phyloP scores from a whole-genome alignment of 2,888 invertebrate species.

The Acronicta aceris region DNA sequence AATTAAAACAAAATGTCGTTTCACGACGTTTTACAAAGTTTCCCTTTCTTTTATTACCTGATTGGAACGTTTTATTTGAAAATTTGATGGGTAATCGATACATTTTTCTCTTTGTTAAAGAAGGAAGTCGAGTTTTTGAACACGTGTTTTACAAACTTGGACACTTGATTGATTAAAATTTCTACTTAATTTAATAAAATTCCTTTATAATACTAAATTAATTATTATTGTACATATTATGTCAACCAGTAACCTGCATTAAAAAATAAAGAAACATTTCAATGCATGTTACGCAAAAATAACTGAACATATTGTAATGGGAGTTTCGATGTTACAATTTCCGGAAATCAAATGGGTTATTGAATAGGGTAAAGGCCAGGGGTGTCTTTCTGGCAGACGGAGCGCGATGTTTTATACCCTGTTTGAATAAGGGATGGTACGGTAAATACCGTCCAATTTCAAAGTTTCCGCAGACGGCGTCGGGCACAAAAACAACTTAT shows the following conservation, averaged over 20 bases:
- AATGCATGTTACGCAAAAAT: conserved; percentile 27
- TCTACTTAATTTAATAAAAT: too few species aligned
- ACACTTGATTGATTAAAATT: too few species aligned
- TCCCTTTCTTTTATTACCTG: conserved; percentile 53
- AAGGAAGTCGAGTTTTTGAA: conserved; percentile 18
- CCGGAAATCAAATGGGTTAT: conserved; percentile 52
- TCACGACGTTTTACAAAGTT: conserved; percentile 55
- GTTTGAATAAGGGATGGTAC: conserved; percentile 38
- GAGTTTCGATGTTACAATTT: conserved; percentile 45
- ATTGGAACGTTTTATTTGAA: conserved; percentile 51
- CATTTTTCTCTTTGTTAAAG: conserved; percentile 32
- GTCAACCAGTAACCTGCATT: too few species aligned
- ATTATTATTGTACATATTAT: neutral
- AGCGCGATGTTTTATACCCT: conserved; percentile 42
- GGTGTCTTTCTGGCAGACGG: conserved; percentile 33
- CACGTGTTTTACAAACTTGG: neutral
- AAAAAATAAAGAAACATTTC: neutral
- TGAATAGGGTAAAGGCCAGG: conserved; percentile 38
- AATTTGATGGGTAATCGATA: conserved; percentile 50
- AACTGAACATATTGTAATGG: conserved; percentile 43
- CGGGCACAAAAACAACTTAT: conserved; percentile 21
- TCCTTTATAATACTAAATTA: too few species aligned
- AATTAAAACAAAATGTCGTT: conserved; percentile 62
- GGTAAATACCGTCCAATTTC: conserved; percentile 49
- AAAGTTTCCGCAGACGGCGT: conserved; percentile 36